These are phyloP conservation scores for Xenopus borealis DNA, from an alignment of 2,113 vertebrate species.

Conservation along the genomic window DNA sequence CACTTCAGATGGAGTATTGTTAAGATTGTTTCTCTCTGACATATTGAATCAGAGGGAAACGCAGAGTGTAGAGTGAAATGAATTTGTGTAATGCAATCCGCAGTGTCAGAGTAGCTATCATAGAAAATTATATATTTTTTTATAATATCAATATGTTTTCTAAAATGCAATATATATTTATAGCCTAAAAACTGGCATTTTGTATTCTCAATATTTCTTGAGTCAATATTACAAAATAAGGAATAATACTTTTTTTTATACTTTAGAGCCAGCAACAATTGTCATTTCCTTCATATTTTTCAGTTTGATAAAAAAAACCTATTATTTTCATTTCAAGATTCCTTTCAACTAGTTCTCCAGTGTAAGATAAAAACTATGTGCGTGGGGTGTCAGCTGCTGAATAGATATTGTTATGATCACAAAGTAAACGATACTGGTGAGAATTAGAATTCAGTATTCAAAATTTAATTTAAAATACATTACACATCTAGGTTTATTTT, in stretches of 20 bases:
- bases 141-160: conserved; percentile 46
- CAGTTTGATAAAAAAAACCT: background rate
- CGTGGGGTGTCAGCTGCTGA: background rate
- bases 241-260: conserved; percentile 14
- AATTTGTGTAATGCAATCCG: conserved; percentile 42
- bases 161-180: conserved; percentile 46
- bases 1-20: conserved; percentile 33
- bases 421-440: too few relatives aligned
- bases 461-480: too few relatives aligned
- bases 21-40: conserved; percentile 35
- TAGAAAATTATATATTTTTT: conserved; percentile 42
- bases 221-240: conserved; percentile 21
- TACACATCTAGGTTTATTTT: too few relatives aligned
- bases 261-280: conserved; percentile 9
- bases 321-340: background rate
- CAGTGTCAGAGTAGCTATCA: conserved; percentile 31
- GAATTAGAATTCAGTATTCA: too few relatives aligned
- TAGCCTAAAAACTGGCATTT: conserved; percentile 24
- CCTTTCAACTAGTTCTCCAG: conserved; percentile 11
- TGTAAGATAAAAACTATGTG: conserved; percentile 3
- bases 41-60: conserved; percentile 38
- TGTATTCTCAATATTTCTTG: conserved; percentile 34
- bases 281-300: conserved; percentile 35
- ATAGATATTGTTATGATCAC: background rate
- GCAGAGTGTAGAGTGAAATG: conserved; percentile 35